phyloP scores from a whole-genome alignment of 2,888 invertebrate genomes.

The Cryptops parisi region DNA sequence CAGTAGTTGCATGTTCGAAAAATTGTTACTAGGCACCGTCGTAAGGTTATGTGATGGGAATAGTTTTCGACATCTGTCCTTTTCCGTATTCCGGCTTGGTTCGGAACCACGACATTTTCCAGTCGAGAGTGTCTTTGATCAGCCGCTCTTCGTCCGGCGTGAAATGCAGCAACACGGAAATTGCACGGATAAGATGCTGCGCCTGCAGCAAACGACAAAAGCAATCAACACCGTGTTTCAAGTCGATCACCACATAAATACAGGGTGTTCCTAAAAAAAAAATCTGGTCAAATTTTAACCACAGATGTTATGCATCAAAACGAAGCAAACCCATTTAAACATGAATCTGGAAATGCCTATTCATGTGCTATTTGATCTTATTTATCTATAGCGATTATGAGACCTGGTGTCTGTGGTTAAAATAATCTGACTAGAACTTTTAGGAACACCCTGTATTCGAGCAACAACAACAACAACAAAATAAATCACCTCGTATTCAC shows the following conservation, averaged over 20 bases:
- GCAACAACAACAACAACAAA: not conserved
- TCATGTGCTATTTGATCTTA: not conserved
- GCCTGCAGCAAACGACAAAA: constrained; percentile 45
- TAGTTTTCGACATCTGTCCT: constrained; percentile 6
- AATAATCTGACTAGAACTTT: not conserved
- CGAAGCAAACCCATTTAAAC: too few species aligned
- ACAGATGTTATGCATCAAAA: too few species aligned
- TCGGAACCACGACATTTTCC: constrained; percentile 59
- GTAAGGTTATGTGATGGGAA: constrained; percentile 3
- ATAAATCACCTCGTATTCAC: constrained; percentile 48
- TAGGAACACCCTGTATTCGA: not conserved
- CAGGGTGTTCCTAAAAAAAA: too few species aligned
- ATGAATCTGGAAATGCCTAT: too few species aligned
- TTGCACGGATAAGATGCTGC: constrained; percentile 73
- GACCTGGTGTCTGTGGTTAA: constrained; percentile 59
- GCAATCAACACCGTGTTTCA: too few species aligned
- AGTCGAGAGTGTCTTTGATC: constrained; percentile 60
- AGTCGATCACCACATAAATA: too few species aligned
- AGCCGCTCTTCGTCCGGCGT: constrained; percentile 74
- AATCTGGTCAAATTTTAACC: too few species aligned
- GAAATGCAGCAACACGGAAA: constrained; percentile 66
- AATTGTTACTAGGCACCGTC: too few species aligned
- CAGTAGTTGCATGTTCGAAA: too few species aligned
- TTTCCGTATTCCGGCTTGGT: constrained; percentile 31
- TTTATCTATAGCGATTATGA: constrained; percentile 88